These are phyloP conservation scores for Harmothoe impar DNA, from an alignment of 2,888 invertebrate species.

Conservation along the genomic window DNA sequence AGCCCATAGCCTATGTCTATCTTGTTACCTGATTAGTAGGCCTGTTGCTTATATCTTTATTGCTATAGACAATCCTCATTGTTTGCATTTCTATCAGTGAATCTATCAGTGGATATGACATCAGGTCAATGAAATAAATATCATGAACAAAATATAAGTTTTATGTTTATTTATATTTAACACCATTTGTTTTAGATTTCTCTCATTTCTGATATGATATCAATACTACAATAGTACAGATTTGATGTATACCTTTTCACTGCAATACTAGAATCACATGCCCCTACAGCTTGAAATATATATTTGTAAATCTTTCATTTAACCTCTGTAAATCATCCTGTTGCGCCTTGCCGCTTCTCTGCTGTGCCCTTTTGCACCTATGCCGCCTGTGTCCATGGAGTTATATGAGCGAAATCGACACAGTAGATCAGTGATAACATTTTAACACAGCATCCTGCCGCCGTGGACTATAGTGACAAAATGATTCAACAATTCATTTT, in stretches of 20 bases:
- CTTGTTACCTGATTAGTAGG: neutral
- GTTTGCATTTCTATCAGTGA: neutral
- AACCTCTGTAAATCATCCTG: too few species aligned
- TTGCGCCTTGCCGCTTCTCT: too few species aligned
- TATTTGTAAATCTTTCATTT: too few species aligned
- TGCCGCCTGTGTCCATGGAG: too few species aligned
- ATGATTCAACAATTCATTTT: constrained; percentile 23
- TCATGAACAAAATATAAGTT: neutral
- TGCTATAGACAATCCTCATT: neutral
- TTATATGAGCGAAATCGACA: too few species aligned
- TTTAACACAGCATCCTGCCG: too few species aligned
- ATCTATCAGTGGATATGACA: neutral
- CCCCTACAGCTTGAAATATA: neutral
- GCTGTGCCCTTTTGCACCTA: too few species aligned
- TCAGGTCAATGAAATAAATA: neutral
- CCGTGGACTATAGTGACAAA: constrained; percentile 50
- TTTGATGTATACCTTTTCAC: neutral
- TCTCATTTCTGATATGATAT: neutral
- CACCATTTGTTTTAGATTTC: constrained; percentile 9
- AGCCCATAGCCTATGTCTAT: too few species aligned
- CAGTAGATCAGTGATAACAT: too few species aligned
- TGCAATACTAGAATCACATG: constrained; percentile 5
- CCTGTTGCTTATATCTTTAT: neutral
- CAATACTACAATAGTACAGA: neutral
- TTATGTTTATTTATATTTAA: constrained; percentile 26